A percentile compares a stretch with the other conserved stretches of the same genome.
Evolutionary conservation across 1,140 invertebrate species (phyloP).

Genomic region (Drosophila ogumai): DNA sequence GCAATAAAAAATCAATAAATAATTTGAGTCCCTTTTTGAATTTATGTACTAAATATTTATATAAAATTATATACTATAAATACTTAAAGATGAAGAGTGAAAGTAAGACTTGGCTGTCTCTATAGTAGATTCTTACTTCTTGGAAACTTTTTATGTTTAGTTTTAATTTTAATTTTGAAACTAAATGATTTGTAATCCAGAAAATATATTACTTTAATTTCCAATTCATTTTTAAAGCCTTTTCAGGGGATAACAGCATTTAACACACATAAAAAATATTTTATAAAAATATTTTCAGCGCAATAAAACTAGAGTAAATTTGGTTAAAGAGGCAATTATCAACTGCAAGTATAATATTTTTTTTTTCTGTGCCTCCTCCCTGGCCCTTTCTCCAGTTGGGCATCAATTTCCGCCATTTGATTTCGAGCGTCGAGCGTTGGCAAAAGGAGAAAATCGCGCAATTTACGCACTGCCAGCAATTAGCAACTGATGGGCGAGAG

Average conservation of each 20-base stretch:
- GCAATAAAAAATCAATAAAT: conserved; percentile 1
- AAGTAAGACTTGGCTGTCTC: too few relatives aligned
- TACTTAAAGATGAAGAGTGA: too few relatives aligned
- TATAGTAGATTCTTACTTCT: too few relatives aligned
- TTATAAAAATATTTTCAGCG: neutral
- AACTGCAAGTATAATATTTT: neutral
- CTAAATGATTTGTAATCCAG: too few relatives aligned
- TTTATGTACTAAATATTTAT: neutral
- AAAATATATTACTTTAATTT: too few relatives aligned
- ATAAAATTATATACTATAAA: too few relatives aligned
- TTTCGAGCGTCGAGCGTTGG: conserved; percentile 11
- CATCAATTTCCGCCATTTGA: conserved; percentile 47
- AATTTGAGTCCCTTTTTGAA: neutral
- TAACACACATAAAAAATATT: too few relatives aligned
- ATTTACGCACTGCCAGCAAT: conserved; percentile 58
- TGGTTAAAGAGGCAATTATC: rapidly evolving
- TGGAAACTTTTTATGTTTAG: too few relatives aligned
- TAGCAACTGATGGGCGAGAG: conserved; percentile 37
- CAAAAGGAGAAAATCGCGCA: conserved; percentile 39
- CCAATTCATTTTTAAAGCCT: too few relatives aligned
- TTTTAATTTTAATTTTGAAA: too few relatives aligned
- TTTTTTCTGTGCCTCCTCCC: neutral
- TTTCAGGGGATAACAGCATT: too few relatives aligned
- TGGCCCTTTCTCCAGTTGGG: too few relatives aligned
- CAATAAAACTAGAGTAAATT: neutral